phyloP scores from a whole-genome alignment of 2,888 invertebrate species.

The Graphium colonna region DNA sequence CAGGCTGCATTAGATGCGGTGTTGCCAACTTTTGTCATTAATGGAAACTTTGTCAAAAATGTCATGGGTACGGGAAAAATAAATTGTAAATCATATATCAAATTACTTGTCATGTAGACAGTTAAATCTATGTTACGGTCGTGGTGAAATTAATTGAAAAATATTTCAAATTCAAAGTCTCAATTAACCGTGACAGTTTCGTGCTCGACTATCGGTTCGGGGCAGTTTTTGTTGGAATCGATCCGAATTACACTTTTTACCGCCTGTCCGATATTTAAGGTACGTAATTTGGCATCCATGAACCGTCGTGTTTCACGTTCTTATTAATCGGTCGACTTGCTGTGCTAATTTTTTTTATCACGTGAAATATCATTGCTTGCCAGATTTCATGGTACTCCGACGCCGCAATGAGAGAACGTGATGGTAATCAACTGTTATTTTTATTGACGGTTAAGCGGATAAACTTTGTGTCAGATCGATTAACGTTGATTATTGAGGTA shows the following conservation, averaged over 20 bases:
- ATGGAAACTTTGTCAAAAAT: no score
- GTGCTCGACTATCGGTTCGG: conserved; percentile 52
- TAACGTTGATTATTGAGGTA: conserved; percentile 13
- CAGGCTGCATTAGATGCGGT: no score
- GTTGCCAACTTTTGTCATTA: no score
- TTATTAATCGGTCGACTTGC: conserved; percentile 74
- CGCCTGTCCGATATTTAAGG: conserved; percentile 61
- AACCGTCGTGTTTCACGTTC: conserved; percentile 70
- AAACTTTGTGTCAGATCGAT: conserved; percentile 19
- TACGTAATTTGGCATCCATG: conserved; percentile 63
- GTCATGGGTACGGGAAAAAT: no score
- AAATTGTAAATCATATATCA: no score
- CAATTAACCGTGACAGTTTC: conserved; percentile 65
- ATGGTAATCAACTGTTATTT: conserved; percentile 37
- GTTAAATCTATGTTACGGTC: no score
- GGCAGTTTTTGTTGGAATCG: conserved; percentile 55
- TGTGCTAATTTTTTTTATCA: conserved; percentile 70
- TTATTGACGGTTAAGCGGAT: conserved; percentile 17
- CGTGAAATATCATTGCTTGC: conserved; percentile 57
- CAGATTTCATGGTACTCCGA: conserved; percentile 65
- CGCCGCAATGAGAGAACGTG: conserved; percentile 44
- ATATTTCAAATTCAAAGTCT: conserved; percentile 59
- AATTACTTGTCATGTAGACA: no score
- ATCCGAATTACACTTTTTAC: conserved; percentile 64
- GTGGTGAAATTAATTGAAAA: conserved; percentile 47